Evolutionary conservation across 2,888 invertebrate genomes (phyloP), one percentile per base, ranked within the genome.

Genomic region (Vandiemenella viatica): DNA sequence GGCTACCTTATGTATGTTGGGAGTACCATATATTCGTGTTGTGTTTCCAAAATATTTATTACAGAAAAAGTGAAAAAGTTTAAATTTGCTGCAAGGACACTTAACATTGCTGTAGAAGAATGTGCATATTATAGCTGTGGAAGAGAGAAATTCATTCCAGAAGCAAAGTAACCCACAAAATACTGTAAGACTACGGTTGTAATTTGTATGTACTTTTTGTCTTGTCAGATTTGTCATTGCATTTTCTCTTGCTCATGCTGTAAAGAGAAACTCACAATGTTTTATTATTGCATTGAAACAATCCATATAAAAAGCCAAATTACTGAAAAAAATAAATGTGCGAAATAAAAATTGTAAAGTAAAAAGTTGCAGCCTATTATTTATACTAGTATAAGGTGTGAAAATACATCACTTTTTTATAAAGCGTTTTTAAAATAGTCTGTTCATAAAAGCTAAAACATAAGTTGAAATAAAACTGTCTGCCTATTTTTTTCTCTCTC

Each of bases 181-280:
- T 46, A 51, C 37, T 51, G 42, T 47, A 45, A 44, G 50, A 50
- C 48, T 53, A 50, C 53, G 50, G 50, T 48, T 50, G 53, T 53
- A 48, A 50, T 51, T 53, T 53, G 53, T 53, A 49, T 53, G 53
- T 53, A 50, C 17, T 49, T 45, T 41, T 48, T 53, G 51, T 52
- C 45, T 52, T 51, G 53, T 53, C 51, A 52, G 49, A 53, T 50
- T 53, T 53, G 51, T 53, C 46, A 47, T 53, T 49, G 47, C 47
- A 47, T 44, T 49, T 49, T 49, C 49, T 49, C 44, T 44, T 37
- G 26, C 49, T 43, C 49, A 22, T 49, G 26, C 49, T 49, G 49
- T 45, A 45, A 45, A 38, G 37, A 42, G 17, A 20, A 42, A 42
- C 37, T 41, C 47, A 41, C 37, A 44, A 38, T 47, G 47, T 49